Percentiles rank a stretch among this genome's conserved stretches.
Evolutionary conservation across 2,888 invertebrate genomes (phyloP).

Genomic region (Villa cingulata): DNA sequence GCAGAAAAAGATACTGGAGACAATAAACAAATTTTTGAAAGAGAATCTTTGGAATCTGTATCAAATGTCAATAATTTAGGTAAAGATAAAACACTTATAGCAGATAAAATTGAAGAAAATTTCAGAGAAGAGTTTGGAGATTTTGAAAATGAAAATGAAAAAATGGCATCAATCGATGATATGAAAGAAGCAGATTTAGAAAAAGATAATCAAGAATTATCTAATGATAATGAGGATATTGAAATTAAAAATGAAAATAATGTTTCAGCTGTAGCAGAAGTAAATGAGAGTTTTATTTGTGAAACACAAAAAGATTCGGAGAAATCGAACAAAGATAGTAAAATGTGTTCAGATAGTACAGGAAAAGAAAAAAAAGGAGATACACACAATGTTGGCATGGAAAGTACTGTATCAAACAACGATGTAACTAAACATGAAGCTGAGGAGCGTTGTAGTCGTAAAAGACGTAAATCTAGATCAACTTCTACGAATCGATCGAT

Average conservation of each 20-base stretch:
- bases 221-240: constrained; percentile 23
- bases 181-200: constrained; percentile 3
- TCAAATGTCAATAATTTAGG: too few relatives aligned
- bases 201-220: constrained; percentile 22
- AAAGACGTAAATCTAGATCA: neutral
- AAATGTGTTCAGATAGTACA: too few relatives aligned
- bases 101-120: too few relatives aligned
- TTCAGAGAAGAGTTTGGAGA: neutral
- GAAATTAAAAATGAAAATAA: constrained; percentile 14
- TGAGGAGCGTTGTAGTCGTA: neutral
- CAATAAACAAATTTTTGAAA: too few relatives aligned
- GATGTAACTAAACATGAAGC: neutral
- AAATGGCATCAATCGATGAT: neutral
- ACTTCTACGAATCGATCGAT: constrained; percentile 16
- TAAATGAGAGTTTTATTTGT: too few relatives aligned
- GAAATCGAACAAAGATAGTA: too few relatives aligned
- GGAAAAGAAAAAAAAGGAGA: neutral
- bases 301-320: too few relatives aligned
- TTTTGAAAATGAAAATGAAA: neutral
- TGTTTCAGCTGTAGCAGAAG: too few relatives aligned
- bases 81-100: too few relatives aligned
- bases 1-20: neutral
- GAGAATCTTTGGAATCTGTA: too few relatives aligned
- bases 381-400: too few relatives aligned
- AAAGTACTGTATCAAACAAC: constrained; percentile 24